phyloP scores from a whole-genome alignment of 2,797 vertebrate genomes.

The Gobio occitaniae region DNA sequence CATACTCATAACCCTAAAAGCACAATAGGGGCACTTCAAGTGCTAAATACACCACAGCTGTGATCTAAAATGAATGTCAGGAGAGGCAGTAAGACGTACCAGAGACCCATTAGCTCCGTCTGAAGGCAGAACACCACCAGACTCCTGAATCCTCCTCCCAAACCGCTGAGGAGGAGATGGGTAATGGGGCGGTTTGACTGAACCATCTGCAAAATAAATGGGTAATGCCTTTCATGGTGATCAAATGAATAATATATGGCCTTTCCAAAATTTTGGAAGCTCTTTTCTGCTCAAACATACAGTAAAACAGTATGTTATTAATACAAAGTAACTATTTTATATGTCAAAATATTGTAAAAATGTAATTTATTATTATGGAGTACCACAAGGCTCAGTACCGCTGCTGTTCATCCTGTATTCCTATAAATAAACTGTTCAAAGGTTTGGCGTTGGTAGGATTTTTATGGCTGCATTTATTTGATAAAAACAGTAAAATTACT shows the following conservation, averaged over 20 bases:
- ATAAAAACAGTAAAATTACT: no score
- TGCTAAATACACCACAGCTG: neutral
- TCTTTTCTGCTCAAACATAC: neutral
- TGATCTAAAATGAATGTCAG: neutral
- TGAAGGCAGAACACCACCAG: conserved; percentile 62
- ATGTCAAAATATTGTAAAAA: neutral
- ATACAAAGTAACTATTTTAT: neutral
- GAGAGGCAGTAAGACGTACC: conserved; percentile 63
- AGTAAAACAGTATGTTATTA: neutral
- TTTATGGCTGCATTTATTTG: no score
- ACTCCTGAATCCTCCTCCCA: conserved; percentile 64
- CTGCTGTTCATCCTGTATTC: no score
- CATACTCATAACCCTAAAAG: neutral
- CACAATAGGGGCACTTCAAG: neutral
- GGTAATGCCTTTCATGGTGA: neutral
- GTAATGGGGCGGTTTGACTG: conserved; percentile 60
- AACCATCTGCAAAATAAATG: conserved; percentile 66
- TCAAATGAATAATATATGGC: neutral
- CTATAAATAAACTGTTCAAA: no score
- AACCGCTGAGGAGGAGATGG: conserved; percentile 50
- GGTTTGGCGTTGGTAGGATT: no score
- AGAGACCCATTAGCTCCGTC: conserved; percentile 63
- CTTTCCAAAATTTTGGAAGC: neutral
- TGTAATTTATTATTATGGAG: neutral
- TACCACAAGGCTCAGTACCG: no score